A percentile compares a stretch with the other conserved stretches of the same genome.
Conservation (phyloP, 2,888 invertebrate genomes). For the Chaetoderma sp. region DNA sequence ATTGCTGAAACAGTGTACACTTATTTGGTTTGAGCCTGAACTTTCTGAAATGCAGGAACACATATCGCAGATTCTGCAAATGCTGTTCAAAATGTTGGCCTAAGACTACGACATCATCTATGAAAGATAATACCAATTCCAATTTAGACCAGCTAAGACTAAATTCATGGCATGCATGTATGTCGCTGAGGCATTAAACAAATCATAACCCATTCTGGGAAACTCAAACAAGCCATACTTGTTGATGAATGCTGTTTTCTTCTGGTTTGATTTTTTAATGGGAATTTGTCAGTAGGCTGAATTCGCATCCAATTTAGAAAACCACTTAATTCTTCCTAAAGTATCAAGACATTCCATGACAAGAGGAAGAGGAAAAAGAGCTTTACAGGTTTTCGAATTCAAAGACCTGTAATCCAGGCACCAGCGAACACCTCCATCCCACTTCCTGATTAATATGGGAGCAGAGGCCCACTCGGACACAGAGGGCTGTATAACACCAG, state of each 20-base stretch:
- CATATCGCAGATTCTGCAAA: background rate
- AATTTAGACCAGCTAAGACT: conserved; percentile 17
- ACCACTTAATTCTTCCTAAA: conserved; percentile 20
- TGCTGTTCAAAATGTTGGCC: conserved; percentile 1
- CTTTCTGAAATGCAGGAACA: background rate
- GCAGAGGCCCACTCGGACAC: conserved; percentile 28
- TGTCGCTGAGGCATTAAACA: conserved; percentile 14
- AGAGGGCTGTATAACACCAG: conserved; percentile 26
- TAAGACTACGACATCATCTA: conserved; percentile 26
- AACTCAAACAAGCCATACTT: conserved; percentile 12
- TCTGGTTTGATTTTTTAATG: conserved; percentile 9
- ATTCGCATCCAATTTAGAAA: conserved; percentile 28
- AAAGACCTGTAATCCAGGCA: conserved; percentile 33
- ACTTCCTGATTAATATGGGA: conserved; percentile 25
- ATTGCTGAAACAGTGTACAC: background rate
- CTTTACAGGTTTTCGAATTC: conserved; percentile 26
- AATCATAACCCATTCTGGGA: conserved; percentile 3
- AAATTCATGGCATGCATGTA: conserved; percentile 13
- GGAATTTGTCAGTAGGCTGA: conserved; percentile 33
- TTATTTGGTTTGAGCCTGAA: background rate
- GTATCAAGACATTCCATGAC: conserved; percentile 27
- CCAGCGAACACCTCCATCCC: conserved; percentile 25
- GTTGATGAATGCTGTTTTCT: conserved; percentile 15
- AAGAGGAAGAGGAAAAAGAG: conserved; percentile 22
- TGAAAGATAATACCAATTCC: conserved; percentile 19